Evolutionary conservation across 2,113 vertebrate species (phyloP), one percentile per base, ranked within the genome.

Genomic region (Macquaria ambigua): DNA sequence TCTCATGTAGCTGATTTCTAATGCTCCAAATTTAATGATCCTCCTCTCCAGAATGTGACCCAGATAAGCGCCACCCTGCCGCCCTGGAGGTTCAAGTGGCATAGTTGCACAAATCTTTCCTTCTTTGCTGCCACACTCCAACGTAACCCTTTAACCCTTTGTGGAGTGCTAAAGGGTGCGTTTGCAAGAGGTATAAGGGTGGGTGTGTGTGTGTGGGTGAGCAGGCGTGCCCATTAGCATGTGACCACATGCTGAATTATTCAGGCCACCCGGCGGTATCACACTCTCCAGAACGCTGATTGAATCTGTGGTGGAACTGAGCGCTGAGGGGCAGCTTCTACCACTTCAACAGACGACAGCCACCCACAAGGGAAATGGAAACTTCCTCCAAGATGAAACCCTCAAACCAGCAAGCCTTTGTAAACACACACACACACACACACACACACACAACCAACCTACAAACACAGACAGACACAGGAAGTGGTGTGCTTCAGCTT

Each of bases 11-110:
- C 71, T 68, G 64, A 88, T 87, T 90, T 88, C 78, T 83, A 83
- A 86, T 41, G 84, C 87, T 87, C 82, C 74, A 82, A 55, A 87
- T 82, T 90, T 66, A 89, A 91, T 79, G 84, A 87, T 81, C 72
- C 31, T 62, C 48, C 53, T 82, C 89, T 85, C 73, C 73, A 85
- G 74, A 67, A 85, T 82, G 88, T 90, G 90, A 89, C 90, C 90
- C 87, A 93, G 82, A 93, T 91, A 89, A 78, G 56, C 1, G 25
- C 77, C 68, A 46, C 62, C 78, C 79, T 39, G 50, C 62, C 14
- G 4, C 86, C 88, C 59, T 48, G 28, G 53, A 86, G 89, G 37
- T 82, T 84, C 75, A 50, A 79, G 81, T 76, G 82, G 84, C 87
- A 84, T 66, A 61, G 52, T 87, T 86, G 67, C 84, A 78, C 83